Conservation (phyloP, 2,113 vertebrate genomes). For the Columbina picui region DNA sequence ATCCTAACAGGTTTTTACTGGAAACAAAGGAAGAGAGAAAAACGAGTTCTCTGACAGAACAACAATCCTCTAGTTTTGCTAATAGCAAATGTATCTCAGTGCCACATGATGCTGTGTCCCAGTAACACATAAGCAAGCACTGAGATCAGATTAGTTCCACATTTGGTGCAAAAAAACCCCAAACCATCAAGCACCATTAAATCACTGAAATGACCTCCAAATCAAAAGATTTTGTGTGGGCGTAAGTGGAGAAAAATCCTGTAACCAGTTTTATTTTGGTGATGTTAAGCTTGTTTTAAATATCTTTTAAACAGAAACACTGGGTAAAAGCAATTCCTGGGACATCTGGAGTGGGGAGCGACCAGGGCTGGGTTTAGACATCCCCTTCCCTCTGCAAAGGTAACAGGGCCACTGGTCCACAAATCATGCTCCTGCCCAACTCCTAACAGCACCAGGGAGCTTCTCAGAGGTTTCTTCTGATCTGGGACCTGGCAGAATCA, state of each 20-base stretch:
- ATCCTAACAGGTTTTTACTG: constrained; percentile 25
- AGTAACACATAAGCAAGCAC: not conserved
- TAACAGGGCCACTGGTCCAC: not conserved
- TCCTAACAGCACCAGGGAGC: not conserved
- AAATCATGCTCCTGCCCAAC: not conserved
- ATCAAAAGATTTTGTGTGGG: not conserved
- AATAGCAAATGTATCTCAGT: constrained; percentile 20
- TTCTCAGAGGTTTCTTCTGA: not conserved
- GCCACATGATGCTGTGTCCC: not conserved
- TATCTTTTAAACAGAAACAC: constrained; percentile 31
- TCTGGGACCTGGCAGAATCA: not conserved
- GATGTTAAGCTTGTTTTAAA: not conserved
- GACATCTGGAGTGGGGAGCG: not conserved
- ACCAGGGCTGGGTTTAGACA: not conserved
- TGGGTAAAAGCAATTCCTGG: not conserved
- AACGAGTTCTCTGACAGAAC: not conserved
- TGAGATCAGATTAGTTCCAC: constrained; percentile 50
- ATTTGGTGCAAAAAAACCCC: not conserved
- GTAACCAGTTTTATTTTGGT: constrained; percentile 54
- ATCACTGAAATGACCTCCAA: constrained; percentile 35
- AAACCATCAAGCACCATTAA: not conserved
- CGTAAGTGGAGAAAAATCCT: constrained; percentile 7
- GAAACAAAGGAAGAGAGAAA: constrained; percentile 38
- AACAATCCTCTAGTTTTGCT: constrained; percentile 2
- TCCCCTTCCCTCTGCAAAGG: not conserved